A percentile compares a stretch with the other conserved stretches of the same genome.
Conservation (phyloP, 1,140 invertebrate genomes). For the Tetramorium alpestre region DNA sequence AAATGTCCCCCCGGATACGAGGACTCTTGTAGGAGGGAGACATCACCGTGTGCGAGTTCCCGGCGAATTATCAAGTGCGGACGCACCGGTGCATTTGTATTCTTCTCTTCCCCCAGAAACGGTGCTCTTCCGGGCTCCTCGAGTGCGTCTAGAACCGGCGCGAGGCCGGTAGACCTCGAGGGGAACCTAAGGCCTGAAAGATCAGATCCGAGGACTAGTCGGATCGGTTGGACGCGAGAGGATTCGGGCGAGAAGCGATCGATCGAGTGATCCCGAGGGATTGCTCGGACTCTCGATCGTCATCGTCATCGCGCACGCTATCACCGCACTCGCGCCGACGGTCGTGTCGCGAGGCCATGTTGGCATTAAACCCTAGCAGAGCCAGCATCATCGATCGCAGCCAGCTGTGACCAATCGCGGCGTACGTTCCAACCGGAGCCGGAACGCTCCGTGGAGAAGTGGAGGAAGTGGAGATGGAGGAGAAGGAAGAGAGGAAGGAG, state of each 20-base stretch:
- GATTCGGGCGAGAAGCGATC: not conserved
- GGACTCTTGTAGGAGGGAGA: not conserved
- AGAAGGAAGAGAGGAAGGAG: not conserved
- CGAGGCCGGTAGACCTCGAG: not conserved
- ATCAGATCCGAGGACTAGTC: not conserved
- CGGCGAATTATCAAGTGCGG: not conserved
- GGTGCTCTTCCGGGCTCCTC: not conserved
- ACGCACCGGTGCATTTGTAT: not conserved
- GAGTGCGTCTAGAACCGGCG: not conserved
- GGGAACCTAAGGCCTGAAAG: not conserved
- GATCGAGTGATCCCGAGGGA: not conserved
- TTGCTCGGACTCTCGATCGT: not conserved
- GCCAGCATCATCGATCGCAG: constrained; percentile 77
- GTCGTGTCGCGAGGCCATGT: constrained; percentile 55
- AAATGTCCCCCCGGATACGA: not conserved
- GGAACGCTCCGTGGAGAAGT: not conserved
- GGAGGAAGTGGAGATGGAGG: not conserved
- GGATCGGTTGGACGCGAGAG: not conserved
- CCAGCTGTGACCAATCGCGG: constrained; percentile 77
- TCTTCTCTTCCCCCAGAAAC: constrained; percentile 12
- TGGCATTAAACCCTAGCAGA: constrained; percentile 55
- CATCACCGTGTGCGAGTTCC: not conserved
- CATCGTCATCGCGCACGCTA: constrained; percentile 16
- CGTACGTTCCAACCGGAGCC: constrained; percentile 56
- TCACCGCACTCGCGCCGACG: not conserved